These are phyloP conservation scores for Darevskia nairensis DNA, from an alignment of 2,797 vertebrate genomes.

Conservation along the genomic window DNA sequence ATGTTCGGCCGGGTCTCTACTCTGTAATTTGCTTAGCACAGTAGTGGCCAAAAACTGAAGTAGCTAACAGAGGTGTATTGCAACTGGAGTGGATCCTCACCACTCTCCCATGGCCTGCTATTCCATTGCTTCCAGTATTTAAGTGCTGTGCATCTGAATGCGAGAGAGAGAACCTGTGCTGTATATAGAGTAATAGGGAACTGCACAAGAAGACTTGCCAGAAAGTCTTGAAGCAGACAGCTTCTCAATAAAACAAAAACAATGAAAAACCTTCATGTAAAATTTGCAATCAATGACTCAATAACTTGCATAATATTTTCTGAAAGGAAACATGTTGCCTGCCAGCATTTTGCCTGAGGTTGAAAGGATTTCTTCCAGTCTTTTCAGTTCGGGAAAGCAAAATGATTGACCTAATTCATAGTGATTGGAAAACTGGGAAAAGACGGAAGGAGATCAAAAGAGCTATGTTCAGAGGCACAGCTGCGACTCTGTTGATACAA, in stretches of 20 bases:
- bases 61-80: neutral
- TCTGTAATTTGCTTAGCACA: neutral
- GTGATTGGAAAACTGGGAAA: conserved; percentile 62
- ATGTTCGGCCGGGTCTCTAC: neutral
- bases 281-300: conserved; percentile 68
- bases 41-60: neutral
- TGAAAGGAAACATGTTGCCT: conserved; percentile 69
- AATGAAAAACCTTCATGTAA: conserved; percentile 58
- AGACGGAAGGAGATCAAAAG: conserved; percentile 45
- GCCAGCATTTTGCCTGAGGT: conserved; percentile 58
- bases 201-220: conserved; percentile 13
- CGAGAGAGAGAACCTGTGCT: conserved; percentile 24
- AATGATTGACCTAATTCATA: conserved; percentile 61
- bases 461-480: conserved; percentile 51
- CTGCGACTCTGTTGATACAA: neutral
- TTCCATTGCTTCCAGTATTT: neutral
- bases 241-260: conserved; percentile 42
- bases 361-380: conserved; percentile 65
- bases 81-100: neutral
- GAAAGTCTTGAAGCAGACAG: conserved; percentile 41
- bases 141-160: neutral
- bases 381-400: conserved; percentile 69
- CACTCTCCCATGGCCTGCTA: neutral
- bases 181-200: conserved; percentile 1
- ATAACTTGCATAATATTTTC: conserved; percentile 64